Percentiles rank a stretch among this genome's conserved stretches.
These are phyloP conservation scores for Xiphydria camelus DNA, from an alignment of 2,888 invertebrate species.

Conservation along the genomic window DNA sequence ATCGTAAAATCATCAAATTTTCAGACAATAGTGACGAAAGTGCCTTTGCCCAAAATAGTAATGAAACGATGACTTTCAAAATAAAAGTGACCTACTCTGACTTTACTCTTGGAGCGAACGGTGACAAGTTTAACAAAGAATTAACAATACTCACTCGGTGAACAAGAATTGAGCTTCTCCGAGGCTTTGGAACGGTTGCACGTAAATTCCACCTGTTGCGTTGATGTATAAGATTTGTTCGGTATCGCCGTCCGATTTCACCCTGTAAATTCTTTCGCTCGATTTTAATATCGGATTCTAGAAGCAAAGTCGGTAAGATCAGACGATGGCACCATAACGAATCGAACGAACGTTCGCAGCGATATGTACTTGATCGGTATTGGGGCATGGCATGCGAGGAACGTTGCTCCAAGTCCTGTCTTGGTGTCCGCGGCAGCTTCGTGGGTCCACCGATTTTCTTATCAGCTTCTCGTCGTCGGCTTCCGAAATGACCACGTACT, in stretches of 20 bases:
- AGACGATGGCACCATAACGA: background rate
- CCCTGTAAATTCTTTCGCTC: conserved; percentile 54
- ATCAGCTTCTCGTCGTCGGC: conserved; percentile 39
- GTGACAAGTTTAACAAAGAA: too few relatives aligned
- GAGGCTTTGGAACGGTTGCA: conserved; percentile 57
- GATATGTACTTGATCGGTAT: conserved; percentile 50
- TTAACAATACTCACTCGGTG: conserved; percentile 36
- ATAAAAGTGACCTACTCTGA: too few relatives aligned
- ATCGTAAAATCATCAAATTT: too few relatives aligned
- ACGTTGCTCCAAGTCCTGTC: conserved; percentile 51
- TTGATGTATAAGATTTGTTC: conserved; percentile 45
- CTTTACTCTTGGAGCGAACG: too few relatives aligned
- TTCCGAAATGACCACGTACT: conserved; percentile 49
- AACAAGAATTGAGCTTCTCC: conserved; percentile 56
- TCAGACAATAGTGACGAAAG: too few relatives aligned
- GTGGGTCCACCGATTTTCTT: conserved; percentile 55
- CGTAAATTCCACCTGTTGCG: conserved; percentile 53
- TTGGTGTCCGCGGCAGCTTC: conserved; percentile 49
- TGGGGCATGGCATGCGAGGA: conserved; percentile 51
- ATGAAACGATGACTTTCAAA: too few relatives aligned
- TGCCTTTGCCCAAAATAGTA: too few relatives aligned
- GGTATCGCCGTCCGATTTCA: conserved; percentile 35
- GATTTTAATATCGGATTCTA: conserved; percentile 55
- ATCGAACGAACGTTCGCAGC: background rate
- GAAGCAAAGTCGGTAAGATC: conserved; percentile 16